Percentiles rank a stretch among this genome's conserved stretches.
Conservation (phyloP, 2,113 vertebrate species). For the Tonatia bakeri region DNA sequence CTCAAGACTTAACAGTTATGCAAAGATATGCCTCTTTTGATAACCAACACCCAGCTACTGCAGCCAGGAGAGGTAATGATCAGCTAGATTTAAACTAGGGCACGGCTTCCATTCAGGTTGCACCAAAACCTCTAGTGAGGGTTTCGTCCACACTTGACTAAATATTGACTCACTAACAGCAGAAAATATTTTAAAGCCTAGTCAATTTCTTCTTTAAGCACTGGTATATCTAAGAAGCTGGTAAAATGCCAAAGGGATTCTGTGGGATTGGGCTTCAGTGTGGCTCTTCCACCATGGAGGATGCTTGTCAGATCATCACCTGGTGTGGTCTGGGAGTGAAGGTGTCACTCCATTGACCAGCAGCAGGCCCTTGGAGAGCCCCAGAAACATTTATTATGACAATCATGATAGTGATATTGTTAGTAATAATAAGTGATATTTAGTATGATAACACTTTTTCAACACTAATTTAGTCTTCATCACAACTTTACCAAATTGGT, state of each 20-base stretch:
- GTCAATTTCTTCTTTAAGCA: not conserved
- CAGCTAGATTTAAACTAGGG: not conserved
- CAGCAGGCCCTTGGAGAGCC: not conserved
- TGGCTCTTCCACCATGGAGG: not conserved
- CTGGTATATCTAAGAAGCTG: not conserved
- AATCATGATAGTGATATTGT: not conserved
- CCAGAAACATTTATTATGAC: not conserved
- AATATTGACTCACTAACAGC: not conserved
- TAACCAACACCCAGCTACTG: not conserved
- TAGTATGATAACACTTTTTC: not conserved
- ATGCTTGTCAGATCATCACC: not conserved
- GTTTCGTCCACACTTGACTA: not conserved
- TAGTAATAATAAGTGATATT: not conserved
- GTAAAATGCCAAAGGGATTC: rapidly evolving
- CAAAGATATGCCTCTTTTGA: not conserved
- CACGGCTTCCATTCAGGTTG: not conserved
- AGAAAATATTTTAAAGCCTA: not conserved
- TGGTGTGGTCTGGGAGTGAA: not conserved
- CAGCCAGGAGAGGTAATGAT: not conserved
- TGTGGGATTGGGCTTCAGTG: not conserved
- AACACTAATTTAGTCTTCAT: not conserved
- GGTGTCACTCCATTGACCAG: not conserved
- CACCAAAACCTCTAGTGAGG: not conserved
- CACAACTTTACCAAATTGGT: not conserved
- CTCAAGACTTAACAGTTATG: not conserved